Conservation (phyloP, 2,113 vertebrate genomes). For the Neogale vison region DNA sequence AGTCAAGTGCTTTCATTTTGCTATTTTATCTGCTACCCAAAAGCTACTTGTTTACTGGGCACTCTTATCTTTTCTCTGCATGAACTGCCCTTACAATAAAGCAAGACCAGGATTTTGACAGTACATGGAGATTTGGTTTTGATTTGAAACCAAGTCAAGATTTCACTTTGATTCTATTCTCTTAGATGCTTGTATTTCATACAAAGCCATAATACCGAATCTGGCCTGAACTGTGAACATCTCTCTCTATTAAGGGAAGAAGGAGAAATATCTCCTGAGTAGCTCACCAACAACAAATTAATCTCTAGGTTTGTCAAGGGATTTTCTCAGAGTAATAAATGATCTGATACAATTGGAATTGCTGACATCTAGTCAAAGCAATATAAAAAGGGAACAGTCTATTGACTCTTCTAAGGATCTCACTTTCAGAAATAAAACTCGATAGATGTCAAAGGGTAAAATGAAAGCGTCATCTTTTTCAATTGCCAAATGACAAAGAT, state of each 20-base stretch:
- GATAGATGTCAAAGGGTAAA: slow-evolving; percentile 64
- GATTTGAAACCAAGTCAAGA: slow-evolving; percentile 80
- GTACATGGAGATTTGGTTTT: slow-evolving; percentile 70
- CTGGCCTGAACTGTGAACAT: slow-evolving; percentile 29
- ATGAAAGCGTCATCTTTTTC: slow-evolving; percentile 63
- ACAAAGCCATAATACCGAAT: slow-evolving; percentile 54
- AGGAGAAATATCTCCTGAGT: slow-evolving; percentile 46
- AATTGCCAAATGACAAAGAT: slow-evolving; percentile 57
- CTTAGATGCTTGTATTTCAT: slow-evolving; percentile 76
- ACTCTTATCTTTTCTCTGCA: slow-evolving; percentile 79
- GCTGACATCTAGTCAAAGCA: slow-evolving; percentile 70
- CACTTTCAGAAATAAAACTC: slow-evolving; percentile 64
- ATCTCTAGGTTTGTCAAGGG: slow-evolving; percentile 63
- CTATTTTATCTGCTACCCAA: slow-evolving; percentile 78
- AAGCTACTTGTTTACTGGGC: slow-evolving; percentile 77
- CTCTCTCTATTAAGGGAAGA: slow-evolving; percentile 52
- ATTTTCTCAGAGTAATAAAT: slow-evolving; percentile 71
- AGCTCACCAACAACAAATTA: slow-evolving; percentile 52
- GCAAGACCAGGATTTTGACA: slow-evolving; percentile 64
- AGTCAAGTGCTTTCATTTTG: slow-evolving; percentile 72
- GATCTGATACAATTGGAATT: slow-evolving; percentile 71
- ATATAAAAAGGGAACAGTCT: slow-evolving; percentile 63
- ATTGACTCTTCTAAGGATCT: slow-evolving; percentile 67
- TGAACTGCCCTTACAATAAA: slow-evolving; percentile 75
- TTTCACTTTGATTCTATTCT: slow-evolving; percentile 79